These are phyloP conservation scores for Centropus unirufus DNA, from an alignment of 2,113 vertebrate species.

Conservation along the genomic window DNA sequence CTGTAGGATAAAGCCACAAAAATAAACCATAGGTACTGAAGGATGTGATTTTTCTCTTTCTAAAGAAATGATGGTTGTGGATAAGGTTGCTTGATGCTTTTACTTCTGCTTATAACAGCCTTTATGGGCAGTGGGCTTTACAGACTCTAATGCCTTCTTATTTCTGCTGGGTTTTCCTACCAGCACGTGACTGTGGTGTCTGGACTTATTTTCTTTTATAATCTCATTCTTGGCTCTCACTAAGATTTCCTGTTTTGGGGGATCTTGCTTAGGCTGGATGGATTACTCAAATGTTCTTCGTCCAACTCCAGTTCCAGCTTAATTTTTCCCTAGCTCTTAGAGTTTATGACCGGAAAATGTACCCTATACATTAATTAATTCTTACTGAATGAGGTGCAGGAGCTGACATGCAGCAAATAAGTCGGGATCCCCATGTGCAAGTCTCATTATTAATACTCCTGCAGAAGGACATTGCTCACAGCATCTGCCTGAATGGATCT, in stretches of 20 bases:
- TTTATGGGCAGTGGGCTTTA: neutral
- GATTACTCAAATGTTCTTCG: constrained; percentile 25
- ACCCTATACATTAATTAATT: neutral
- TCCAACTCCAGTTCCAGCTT: neutral
- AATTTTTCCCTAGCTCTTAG: constrained; percentile 1
- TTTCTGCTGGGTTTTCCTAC: neutral
- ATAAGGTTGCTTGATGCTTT: neutral
- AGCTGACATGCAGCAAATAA: neutral
- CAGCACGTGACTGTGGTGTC: neutral
- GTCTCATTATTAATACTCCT: neutral
- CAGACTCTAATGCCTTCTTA: neutral
- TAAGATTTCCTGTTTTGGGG: constrained; percentile 6
- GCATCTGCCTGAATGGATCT: neutral
- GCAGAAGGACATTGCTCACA: neutral
- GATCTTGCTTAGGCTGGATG: constrained; percentile 5
- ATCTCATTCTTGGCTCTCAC: neutral
- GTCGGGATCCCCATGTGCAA: neutral
- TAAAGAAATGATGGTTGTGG: neutral
- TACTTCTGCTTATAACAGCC: neutral
- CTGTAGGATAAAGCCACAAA: neutral
- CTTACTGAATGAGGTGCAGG: neutral
- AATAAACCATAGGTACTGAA: neutral
- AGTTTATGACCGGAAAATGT: constrained; percentile 8
- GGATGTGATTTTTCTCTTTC: neutral
- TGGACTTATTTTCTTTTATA: neutral